Percentiles rank a stretch among this genome's conserved stretches.
Evolutionary conservation across 2,888 invertebrate genomes (phyloP).

Genomic region (Clunio marinus): DNA sequence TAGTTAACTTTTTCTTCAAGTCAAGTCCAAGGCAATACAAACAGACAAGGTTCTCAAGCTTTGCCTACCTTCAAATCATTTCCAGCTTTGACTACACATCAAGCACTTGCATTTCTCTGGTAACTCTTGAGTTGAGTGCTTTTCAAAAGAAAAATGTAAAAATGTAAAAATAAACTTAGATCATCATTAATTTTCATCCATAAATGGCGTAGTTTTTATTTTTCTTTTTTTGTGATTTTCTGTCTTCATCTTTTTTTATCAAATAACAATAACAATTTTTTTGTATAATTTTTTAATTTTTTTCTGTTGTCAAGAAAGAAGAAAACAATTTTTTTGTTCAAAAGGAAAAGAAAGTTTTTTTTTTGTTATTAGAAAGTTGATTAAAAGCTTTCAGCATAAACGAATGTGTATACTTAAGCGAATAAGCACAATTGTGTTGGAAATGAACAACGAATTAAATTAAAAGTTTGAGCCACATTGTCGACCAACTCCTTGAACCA

Average conservation of each 20-base stretch:
- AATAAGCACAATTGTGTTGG: background rate
- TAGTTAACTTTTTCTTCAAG: no score
- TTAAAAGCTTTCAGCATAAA: background rate
- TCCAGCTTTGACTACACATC: no score
- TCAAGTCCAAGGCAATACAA: no score
- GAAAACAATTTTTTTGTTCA: background rate
- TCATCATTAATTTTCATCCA: background rate
- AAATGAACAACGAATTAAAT: background rate
- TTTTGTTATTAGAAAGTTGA: conserved; percentile 1
- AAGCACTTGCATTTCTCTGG: no score
- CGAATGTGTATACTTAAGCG: background rate
- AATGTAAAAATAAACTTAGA: no score
- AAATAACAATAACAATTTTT: conserved; percentile 38
- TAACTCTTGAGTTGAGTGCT: no score
- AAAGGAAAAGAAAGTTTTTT: background rate
- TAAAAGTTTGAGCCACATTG: conserved; percentile 4
- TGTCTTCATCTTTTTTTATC: conserved; percentile 31
- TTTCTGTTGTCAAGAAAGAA: conserved; percentile 2
- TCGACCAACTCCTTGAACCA: background rate
- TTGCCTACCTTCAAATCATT: no score
- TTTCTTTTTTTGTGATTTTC: conserved; percentile 35
- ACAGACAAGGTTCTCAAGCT: no score
- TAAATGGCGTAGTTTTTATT: conserved; percentile 20
- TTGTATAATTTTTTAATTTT: conserved; percentile 32
- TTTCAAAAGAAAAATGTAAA: no score